A percentile compares a stretch with the other conserved stretches of the same genome.
Conservation (phyloP, 2,888 invertebrate genomes). For the Drosophila borborema region DNA sequence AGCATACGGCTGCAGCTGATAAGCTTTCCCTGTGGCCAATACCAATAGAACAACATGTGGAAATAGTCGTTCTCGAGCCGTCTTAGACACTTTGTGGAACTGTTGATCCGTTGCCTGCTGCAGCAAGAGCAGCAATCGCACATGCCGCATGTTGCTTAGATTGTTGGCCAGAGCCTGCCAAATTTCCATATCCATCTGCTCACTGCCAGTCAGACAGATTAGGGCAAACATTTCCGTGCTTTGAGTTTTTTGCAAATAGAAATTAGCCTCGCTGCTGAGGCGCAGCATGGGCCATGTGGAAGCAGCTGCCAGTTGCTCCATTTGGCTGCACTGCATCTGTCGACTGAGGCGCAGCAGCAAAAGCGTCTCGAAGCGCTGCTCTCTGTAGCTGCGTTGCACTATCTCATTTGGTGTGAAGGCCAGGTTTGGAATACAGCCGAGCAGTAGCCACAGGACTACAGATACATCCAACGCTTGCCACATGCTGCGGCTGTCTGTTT, state of each 20-base stretch:
- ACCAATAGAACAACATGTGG: slow-evolving; percentile 42
- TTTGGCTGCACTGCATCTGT: slow-evolving; percentile 28
- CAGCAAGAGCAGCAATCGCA: slow-evolving; percentile 43
- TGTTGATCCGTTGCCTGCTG: slow-evolving; percentile 6
- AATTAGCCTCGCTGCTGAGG: slow-evolving; percentile 30
- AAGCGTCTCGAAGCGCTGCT: slow-evolving; percentile 37
- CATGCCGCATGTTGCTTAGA: slow-evolving; percentile 61
- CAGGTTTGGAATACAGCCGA: slow-evolving; percentile 5
- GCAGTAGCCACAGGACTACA: slow-evolving; percentile 18
- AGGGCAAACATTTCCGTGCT: slow-evolving; percentile 58
- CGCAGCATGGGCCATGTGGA: slow-evolving; percentile 37
- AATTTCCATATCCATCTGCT: slow-evolving; percentile 30
- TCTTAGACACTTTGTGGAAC: slow-evolving; percentile 15
- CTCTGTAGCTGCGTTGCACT: slow-evolving; percentile 33
- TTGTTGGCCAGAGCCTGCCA: slow-evolving; percentile 55
- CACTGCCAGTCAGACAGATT: slow-evolving; percentile 33
- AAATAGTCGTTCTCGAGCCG: slow-evolving; percentile 18
- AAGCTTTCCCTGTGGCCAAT: not conserved
- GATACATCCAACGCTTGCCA: slow-evolving; percentile 30
- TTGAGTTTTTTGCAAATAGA: slow-evolving; percentile 29
- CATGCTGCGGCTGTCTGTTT: slow-evolving; percentile 35
- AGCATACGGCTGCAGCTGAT: slow-evolving; percentile 52
- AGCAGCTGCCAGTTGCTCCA: slow-evolving; percentile 18
- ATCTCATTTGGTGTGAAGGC: slow-evolving; percentile 11
- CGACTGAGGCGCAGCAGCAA: slow-evolving; percentile 50